Conservation (phyloP, 2,113 vertebrate genomes). For the Cromileptes altivelis region DNA sequence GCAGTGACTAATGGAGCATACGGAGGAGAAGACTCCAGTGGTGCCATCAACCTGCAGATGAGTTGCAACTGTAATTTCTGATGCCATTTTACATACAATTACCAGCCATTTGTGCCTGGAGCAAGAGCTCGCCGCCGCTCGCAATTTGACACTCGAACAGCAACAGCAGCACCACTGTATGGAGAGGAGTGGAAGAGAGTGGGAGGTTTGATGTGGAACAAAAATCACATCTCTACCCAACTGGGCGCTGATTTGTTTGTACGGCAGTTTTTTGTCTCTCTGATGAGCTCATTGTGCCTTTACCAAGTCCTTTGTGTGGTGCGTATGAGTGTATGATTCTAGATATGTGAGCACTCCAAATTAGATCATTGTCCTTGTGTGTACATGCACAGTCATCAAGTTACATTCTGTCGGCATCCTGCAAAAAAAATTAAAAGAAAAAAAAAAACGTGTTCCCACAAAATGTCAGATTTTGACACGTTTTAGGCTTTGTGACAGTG, state of each 20-base stretch:
- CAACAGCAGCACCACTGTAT: not conserved
- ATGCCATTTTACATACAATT: constrained; percentile 42
- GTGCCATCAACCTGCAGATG: constrained; percentile 38
- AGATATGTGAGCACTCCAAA: constrained; percentile 7
- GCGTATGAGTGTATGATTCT: not conserved
- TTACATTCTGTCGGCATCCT: too few species aligned
- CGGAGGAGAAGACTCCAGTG: constrained; percentile 3
- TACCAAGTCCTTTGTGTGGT: not conserved
- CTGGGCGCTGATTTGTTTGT: constrained; percentile 44
- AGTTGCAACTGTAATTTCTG: constrained; percentile 41
- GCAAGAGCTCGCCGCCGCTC: constrained; percentile 8
- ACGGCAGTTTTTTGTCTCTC: constrained; percentile 1
- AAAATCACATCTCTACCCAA: constrained; percentile 29
- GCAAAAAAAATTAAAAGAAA: too few species aligned
- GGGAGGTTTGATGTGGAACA: constrained; percentile 32
- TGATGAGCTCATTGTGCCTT: constrained; percentile 49
- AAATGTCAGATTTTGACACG: too few species aligned
- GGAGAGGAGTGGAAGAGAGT: constrained; percentile 16
- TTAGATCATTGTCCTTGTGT: not conserved
- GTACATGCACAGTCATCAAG: not conserved
- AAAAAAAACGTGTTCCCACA: too few species aligned
- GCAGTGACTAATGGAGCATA: constrained; percentile 34
- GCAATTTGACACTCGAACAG: constrained; percentile 22
- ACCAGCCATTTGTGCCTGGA: constrained; percentile 41
- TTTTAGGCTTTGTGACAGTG: too few species aligned